These are phyloP conservation scores for Myotis daubentonii DNA, from an alignment of 2,797 vertebrate species.

Conservation along the genomic window DNA sequence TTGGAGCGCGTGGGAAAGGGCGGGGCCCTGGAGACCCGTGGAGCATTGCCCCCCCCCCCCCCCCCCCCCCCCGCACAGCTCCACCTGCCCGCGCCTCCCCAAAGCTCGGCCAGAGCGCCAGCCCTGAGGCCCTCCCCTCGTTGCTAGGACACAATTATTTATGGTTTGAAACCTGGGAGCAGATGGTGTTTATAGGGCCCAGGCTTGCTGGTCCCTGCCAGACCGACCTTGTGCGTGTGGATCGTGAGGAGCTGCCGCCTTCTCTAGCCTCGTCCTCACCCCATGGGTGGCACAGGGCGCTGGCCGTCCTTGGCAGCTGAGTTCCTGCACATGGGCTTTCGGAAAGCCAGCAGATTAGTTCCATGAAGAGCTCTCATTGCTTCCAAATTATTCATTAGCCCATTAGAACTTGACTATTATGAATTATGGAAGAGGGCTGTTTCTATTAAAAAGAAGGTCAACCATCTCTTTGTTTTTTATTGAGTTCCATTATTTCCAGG, in stretches of 20 bases:
- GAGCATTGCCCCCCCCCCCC: accelerated
- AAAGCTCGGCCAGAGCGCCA: not conserved
- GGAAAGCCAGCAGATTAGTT: not conserved
- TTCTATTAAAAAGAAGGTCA: constrained; percentile 60
- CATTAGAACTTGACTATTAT: constrained; percentile 56
- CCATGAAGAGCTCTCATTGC: constrained; percentile 49
- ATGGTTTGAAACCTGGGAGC: not conserved
- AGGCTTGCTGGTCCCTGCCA: not conserved
- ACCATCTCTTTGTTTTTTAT: constrained; percentile 28
- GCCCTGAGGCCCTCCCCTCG: not conserved
- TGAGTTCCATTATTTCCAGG: constrained; percentile 17
- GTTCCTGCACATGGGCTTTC: not conserved
- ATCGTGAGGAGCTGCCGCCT: not conserved
- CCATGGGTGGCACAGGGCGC: not conserved
- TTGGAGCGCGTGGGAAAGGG: not conserved
- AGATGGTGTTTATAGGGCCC: constrained; percentile 48
- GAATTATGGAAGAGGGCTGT: constrained; percentile 74
- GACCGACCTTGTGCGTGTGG: not conserved
- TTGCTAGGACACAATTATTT: not conserved
- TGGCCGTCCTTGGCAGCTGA: not conserved
- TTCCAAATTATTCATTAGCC: constrained; percentile 74
- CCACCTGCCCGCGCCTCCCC: not conserved
- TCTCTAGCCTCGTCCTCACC: not conserved
- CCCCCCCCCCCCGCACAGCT: not conserved
- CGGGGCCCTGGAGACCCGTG: not conserved